These are phyloP conservation scores for Tinamus major DNA, from an alignment of 2,797 vertebrate species.

Conservation along the genomic window DNA sequence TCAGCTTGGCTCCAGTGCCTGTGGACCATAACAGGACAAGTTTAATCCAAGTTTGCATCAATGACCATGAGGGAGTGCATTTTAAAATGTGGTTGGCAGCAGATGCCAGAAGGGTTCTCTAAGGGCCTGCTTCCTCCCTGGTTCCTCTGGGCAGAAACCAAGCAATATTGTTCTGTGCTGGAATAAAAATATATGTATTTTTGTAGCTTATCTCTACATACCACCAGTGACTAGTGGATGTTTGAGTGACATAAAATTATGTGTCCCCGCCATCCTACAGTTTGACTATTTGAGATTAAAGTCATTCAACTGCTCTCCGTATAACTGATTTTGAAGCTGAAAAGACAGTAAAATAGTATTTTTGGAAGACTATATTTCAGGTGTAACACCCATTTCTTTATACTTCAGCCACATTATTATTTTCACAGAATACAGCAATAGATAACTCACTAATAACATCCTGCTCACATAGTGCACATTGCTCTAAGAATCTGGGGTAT, in stretches of 20 bases:
- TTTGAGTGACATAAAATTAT: neutral
- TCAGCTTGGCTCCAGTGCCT: no score
- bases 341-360: neutral
- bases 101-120: no score
- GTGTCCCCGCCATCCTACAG: neutral
- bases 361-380: neutral
- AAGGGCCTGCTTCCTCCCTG: no score
- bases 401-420: neutral
- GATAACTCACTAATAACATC: neutral
- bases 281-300: neutral
- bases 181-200: no score
- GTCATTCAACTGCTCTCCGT: neutral
- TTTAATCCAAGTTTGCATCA: no score
- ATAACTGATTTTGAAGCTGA: neutral
- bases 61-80: no score
- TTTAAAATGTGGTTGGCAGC: no score
- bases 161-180: neutral
- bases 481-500: neutral
- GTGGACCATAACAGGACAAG: no score
- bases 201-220: no score
- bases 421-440: neutral
- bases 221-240: neutral
- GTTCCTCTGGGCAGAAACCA: no score
- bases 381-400: neutral
- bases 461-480: fast-evolving